Evolutionary conservation across 1,140 invertebrate genomes (phyloP).

Genomic region (Polypedilum vanderplanki): DNA sequence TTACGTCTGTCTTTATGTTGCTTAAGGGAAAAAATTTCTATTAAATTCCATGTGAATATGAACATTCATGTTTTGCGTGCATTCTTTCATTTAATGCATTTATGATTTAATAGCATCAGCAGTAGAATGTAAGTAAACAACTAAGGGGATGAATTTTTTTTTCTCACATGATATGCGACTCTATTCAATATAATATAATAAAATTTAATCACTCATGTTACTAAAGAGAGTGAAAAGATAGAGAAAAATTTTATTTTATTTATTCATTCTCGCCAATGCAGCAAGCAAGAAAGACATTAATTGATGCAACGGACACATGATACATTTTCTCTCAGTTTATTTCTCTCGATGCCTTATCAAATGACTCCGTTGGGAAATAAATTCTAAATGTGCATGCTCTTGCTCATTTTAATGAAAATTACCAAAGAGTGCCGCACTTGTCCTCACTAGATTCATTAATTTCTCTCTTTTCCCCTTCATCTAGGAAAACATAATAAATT

Average conservation of each 20-base stretch:
- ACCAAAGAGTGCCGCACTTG: not conserved
- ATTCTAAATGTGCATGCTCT: not conserved
- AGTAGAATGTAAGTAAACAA: not conserved
- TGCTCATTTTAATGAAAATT: not conserved
- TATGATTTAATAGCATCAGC: constrained; percentile 2
- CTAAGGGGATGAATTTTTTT: not conserved
- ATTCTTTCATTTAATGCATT: not conserved
- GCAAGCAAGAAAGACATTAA: not conserved
- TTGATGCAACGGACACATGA: constrained; percentile 16
- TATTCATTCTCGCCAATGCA: not conserved
- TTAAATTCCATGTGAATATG: not conserved
- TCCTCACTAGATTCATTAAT: too few species aligned
- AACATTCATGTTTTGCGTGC: not conserved
- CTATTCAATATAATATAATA: not conserved
- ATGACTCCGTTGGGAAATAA: not conserved
- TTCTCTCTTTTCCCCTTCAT: too few species aligned
- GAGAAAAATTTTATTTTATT: too few species aligned
- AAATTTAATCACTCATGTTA: not conserved
- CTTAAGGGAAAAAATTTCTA: too few species aligned
- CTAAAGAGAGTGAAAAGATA: too few species aligned
- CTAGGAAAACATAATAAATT: too few species aligned
- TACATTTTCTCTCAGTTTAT: not conserved
- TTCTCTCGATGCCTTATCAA: not conserved
- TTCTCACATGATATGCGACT: not conserved
- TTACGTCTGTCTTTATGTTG: too few species aligned